Percentiles rank a stretch among this genome's conserved stretches.
These are phyloP conservation scores for Plebejus anna DNA, from an alignment of 2,888 invertebrate species.

Conservation along the genomic window DNA sequence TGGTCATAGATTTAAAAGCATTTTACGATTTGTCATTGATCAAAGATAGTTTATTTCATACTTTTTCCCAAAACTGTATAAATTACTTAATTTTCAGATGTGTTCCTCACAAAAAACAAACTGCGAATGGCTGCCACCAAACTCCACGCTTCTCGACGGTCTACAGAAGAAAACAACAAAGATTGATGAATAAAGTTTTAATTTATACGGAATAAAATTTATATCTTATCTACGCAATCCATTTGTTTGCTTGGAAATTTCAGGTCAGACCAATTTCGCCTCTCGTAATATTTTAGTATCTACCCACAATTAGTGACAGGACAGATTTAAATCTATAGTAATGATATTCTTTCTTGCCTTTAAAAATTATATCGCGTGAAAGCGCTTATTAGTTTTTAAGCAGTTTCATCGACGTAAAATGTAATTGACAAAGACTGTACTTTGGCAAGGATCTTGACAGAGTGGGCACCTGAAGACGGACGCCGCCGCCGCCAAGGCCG, in stretches of 20 bases:
- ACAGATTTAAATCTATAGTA: neutral
- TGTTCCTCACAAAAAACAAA: slow-evolving; percentile 29
- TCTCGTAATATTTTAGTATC: neutral
- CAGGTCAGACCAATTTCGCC: neutral
- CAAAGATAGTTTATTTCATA: too few relatives aligned
- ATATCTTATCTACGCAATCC: neutral
- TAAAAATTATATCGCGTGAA: too few relatives aligned
- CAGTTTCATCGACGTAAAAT: too few relatives aligned
- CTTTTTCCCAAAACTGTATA: too few relatives aligned
- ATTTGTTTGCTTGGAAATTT: slow-evolving; percentile 9
- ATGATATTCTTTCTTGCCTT: neutral
- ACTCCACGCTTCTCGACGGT: slow-evolving; percentile 17
- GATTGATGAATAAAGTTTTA: slow-evolving; percentile 23
- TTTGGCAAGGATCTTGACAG: too few relatives aligned
- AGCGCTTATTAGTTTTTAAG: too few relatives aligned
- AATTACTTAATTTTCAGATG: slow-evolving; percentile 15
- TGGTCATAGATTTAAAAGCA: too few relatives aligned
- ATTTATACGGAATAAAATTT: slow-evolving; percentile 21
- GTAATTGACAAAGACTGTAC: too few relatives aligned
- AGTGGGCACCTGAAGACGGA: too few relatives aligned
- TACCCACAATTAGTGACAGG: neutral
- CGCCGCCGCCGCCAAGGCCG: too few relatives aligned
- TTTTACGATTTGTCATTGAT: too few relatives aligned
- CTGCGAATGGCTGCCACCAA: slow-evolving; percentile 28
- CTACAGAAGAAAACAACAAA: slow-evolving; percentile 22